Base-by-base conservation (phyloP, 35 echinoderm and acorn worm genomes). In the Apostichopus parvimensis region DNA sequence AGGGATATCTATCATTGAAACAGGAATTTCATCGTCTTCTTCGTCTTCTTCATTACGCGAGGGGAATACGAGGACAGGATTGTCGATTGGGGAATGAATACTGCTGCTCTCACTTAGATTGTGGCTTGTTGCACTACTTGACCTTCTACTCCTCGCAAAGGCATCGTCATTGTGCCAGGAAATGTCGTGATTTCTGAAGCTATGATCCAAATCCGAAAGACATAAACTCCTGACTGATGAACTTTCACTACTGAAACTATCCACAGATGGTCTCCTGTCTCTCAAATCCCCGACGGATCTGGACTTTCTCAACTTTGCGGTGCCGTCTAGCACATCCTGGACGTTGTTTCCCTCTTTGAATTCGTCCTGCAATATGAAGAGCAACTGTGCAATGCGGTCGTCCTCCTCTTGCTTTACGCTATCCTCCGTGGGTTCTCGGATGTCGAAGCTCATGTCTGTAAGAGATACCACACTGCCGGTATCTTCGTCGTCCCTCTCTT, bases 1-100 rank as follows among this genome's bases (percentile, higher is more conserved):
- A 14, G 93, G 93, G 12, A 95, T 64, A 86, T 98, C 97, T 23
- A 98, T 96, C 57, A 98, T 77, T 20, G 97, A 98, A 22, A 98
- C 97, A 57, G 97, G 97, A 54, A 98, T 85, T 21, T 94, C 91
- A 61, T 61, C 12, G 87, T 91, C 88, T 13, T n/a, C n/a, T n/a
- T n/a, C n/a, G n/a, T n/a, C n/a, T n/a, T 22, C 90, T 18, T 89
- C 87, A 66, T 80, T 86, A 7, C 0, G 9, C 6, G 13, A 17
- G 81, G 8, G 20, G 28, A 9, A 5, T 6, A 59, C 8, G 13
- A 53, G 13, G 5, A 20, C 56, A n/a, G 55, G 17, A 15, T 84
- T 17, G 14, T 25, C 21, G 26, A 73, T 65, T 20, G 71, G 71
- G 14, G 20, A 75, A 22, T 75, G 71, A 75, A 75, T 20, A 54